phyloP scores from a whole-genome alignment of 2,113 vertebrate species.

The Corythornis cristatus region DNA sequence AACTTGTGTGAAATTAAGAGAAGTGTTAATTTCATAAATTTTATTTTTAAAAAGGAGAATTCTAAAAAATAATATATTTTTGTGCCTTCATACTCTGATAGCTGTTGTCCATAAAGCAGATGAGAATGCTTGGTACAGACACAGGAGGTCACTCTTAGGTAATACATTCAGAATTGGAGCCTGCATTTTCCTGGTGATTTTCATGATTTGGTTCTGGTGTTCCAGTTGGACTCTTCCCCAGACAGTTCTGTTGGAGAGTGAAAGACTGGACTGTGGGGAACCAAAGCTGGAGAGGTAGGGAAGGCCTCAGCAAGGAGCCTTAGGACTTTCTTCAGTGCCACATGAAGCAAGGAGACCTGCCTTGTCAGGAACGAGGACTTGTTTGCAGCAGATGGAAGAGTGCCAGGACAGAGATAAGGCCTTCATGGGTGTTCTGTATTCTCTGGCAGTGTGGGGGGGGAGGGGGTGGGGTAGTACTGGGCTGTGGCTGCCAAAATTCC shows the following conservation, averaged over 20 bases:
- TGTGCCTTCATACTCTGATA: neutral
- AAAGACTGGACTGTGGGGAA: neutral
- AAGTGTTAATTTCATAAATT: neutral
- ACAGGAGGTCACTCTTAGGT: neutral
- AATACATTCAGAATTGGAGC: neutral
- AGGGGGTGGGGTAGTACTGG: neutral
- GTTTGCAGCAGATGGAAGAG: neutral
- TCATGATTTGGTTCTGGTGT: neutral
- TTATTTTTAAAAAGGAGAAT: neutral
- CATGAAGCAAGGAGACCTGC: neutral
- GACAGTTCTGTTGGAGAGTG: neutral
- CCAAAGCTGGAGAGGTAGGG: neutral
- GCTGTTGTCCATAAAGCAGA: neutral
- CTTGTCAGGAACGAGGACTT: neutral
- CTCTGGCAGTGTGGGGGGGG: neutral
- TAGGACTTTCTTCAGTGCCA: neutral
- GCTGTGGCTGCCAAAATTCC: neutral
- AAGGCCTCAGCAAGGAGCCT: neutral
- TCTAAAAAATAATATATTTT: neutral
- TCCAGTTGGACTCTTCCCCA: neutral
- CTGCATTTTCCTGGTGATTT: neutral
- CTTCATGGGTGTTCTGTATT: neutral
- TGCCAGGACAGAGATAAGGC: neutral
- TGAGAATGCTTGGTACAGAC: neutral
- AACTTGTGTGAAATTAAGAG: neutral